Evolutionary conservation across 2,888 invertebrate species (phyloP).

Genomic region (Cephalotes varians): DNA sequence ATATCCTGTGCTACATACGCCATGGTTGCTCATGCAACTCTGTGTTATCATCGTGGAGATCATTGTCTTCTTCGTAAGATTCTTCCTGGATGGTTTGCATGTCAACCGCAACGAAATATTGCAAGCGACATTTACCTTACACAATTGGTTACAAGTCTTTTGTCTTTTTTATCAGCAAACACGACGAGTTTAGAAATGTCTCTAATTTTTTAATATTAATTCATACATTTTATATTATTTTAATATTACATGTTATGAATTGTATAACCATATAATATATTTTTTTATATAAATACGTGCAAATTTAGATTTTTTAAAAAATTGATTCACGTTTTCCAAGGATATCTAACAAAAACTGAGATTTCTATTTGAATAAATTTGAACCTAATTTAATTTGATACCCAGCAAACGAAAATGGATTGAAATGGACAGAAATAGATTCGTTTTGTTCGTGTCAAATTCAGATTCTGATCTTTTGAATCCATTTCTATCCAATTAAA

Average conservation of each 20-base stretch:
- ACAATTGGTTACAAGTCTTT: constrained; percentile 85
- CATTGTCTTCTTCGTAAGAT: constrained; percentile 79
- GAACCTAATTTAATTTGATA: neutral
- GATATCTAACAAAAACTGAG: neutral
- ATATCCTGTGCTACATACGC: constrained; percentile 82
- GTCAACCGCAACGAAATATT: constrained; percentile 82
- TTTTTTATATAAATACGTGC: neutral
- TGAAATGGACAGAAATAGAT: too few species aligned
- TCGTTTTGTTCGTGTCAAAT: too few species aligned
- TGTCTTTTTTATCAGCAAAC: constrained; percentile 82
- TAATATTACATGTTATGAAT: neutral
- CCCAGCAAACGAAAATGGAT: too few species aligned
- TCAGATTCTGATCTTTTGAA: too few species aligned
- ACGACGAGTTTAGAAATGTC: constrained; percentile 55
- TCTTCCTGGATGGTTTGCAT: constrained; percentile 82
- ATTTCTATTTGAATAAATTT: constrained; percentile 1
- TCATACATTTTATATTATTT: constrained; percentile 6
- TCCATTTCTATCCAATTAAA: too few species aligned
- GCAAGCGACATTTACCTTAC: constrained; percentile 77
- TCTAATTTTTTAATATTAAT: neutral
- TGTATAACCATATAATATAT: neutral
- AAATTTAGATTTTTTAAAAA: neutral
- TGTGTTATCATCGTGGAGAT: constrained; percentile 83
- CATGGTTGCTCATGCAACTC: constrained; percentile 84
- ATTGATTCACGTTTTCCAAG: neutral